Evolutionary conservation across 2,113 vertebrate species (phyloP).

Genomic region (Taxidea taxus): DNA sequence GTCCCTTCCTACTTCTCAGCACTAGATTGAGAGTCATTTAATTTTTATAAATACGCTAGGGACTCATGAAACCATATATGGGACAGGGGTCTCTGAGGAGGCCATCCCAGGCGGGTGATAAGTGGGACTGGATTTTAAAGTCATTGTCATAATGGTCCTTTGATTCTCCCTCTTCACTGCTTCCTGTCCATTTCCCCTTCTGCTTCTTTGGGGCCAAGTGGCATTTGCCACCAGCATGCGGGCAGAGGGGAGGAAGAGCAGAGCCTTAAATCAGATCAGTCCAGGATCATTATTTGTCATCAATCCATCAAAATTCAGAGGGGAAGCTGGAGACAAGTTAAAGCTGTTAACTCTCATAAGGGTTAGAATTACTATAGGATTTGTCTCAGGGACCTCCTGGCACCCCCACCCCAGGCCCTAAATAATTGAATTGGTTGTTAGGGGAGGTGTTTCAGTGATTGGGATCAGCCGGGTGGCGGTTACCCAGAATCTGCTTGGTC

Average conservation of each 20-base stretch:
- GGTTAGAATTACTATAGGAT: not conserved
- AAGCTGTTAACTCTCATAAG: not conserved
- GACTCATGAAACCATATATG: slow-evolving; percentile 38
- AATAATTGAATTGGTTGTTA: not conserved
- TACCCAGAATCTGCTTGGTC: not conserved
- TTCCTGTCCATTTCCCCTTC: not conserved
- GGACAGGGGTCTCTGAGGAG: slow-evolving; percentile 6
- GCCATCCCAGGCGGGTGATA: not conserved
- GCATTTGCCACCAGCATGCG: not conserved
- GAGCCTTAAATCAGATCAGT: slow-evolving; percentile 28
- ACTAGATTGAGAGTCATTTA: slow-evolving; percentile 58
- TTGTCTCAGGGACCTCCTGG: not conserved
- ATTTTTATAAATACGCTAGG: slow-evolving; percentile 58
- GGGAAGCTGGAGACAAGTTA: not conserved
- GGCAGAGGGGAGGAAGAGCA: not conserved
- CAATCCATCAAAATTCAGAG: not conserved
- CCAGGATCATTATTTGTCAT: not conserved
- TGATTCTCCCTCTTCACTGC: not conserved
- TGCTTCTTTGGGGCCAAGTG: not conserved
- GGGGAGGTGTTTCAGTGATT: not conserved
- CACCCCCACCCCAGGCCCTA: not conserved
- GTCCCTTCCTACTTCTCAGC: slow-evolving; percentile 21
- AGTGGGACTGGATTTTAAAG: not conserved
- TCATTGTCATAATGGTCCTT: not conserved
- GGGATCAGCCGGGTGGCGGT: not conserved